Evolutionary conservation across 2,888 invertebrate species (phyloP).

Genomic region (Autographa gamma): DNA sequence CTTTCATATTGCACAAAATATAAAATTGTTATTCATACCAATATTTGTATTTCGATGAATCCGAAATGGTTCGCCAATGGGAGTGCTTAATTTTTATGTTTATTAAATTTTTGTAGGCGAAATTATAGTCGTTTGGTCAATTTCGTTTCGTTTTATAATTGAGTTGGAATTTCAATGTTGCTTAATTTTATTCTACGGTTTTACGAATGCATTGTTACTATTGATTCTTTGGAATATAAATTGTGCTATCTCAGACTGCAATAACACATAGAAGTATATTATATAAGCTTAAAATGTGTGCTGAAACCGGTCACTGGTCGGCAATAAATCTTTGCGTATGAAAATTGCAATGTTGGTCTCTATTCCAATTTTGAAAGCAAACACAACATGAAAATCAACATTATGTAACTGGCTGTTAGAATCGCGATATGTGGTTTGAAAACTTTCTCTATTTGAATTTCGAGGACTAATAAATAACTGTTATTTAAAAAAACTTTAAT

Average conservation of each 20-base stretch:
- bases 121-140: not conserved
- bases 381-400: conserved; percentile 7
- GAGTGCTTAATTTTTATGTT: conserved; percentile 8
- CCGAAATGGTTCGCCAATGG: conserved; percentile 15
- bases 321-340: conserved; percentile 42
- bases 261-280: not conserved
- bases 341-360: conserved; percentile 21
- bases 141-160: not conserved
- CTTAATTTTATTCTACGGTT: not conserved
- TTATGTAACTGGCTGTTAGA: conserved; percentile 7
- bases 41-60: conserved; percentile 27
- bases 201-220: not conserved
- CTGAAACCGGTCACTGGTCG: conserved; percentile 2
- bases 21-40: conserved; percentile 56
- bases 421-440: not conserved
- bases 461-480: not conserved
- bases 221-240: not conserved
- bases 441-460: not conserved
- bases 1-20: conserved; percentile 53
- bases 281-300: conserved; percentile 3
- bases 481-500: not conserved
- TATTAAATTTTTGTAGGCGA: conserved; percentile 5
- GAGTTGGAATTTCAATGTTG: not conserved
- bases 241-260: not conserved
- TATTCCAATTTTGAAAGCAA: conserved; percentile 8